phyloP scores from a whole-genome alignment of 2,888 invertebrate genomes.

The Lycaena phlaeas region DNA sequence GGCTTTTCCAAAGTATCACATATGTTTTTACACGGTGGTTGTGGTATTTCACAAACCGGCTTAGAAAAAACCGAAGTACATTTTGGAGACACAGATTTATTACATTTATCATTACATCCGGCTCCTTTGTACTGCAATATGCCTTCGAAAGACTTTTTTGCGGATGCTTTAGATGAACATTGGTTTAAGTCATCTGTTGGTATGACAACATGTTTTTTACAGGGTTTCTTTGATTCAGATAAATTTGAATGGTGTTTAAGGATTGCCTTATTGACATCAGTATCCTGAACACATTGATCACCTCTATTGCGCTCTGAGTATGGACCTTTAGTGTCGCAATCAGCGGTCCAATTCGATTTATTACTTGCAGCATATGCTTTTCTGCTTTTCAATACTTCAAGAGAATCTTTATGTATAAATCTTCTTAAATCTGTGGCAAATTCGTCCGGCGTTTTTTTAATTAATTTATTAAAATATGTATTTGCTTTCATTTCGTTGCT shows the following conservation, averaged over 20 bases:
- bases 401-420: slow-evolving; percentile 43
- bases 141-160: slow-evolving; percentile 20
- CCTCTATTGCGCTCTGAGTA: slow-evolving; percentile 25
- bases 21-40: slow-evolving; percentile 23
- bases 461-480: slow-evolving; percentile 27
- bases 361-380: slow-evolving; percentile 36
- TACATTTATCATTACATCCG: slow-evolving; percentile 24
- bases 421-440: too few relatives aligned
- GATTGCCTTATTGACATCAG: too few relatives aligned
- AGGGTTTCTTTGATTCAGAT: too few relatives aligned
- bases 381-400: slow-evolving; percentile 44
- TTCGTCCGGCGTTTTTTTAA: slow-evolving; percentile 20
- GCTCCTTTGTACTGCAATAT: slow-evolving; percentile 24
- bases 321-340: slow-evolving; percentile 18
- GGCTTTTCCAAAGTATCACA: slow-evolving; percentile 24
- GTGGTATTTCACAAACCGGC: slow-evolving; percentile 24
- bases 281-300: slow-evolving; percentile 14
- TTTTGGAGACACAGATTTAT: slow-evolving; percentile 19
- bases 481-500: slow-evolving; percentile 15
- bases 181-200: too few relatives aligned
- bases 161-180: too few relatives aligned
- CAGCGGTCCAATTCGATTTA: slow-evolving; percentile 32
- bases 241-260: too few relatives aligned
- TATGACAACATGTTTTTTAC: too few relatives aligned
- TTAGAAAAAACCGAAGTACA: slow-evolving; percentile 23